Evolutionary conservation across 2,797 vertebrate species (phyloP).

Genomic region (Australoheros facetus): DNA sequence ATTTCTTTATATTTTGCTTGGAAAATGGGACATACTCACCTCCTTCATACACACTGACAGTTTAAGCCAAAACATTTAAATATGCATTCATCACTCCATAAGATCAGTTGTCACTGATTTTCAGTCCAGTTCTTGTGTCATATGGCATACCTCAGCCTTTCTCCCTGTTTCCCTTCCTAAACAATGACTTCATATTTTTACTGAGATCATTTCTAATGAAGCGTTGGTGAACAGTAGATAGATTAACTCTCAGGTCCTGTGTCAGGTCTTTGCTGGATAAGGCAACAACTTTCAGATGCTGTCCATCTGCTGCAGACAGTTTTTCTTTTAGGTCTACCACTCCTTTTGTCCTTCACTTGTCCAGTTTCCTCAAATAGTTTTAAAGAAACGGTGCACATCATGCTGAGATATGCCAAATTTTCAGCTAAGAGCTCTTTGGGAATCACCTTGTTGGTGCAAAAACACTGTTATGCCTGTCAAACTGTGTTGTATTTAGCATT

Average conservation of each 20-base stretch:
- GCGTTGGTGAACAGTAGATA: not conserved
- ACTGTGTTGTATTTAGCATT: not conserved
- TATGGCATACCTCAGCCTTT: not conserved
- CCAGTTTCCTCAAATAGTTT: not conserved
- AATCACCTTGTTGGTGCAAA: not conserved
- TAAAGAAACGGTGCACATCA: not conserved
- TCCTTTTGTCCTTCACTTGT: not conserved
- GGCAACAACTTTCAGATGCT: not conserved
- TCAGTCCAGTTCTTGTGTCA: not conserved
- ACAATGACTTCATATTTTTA: not conserved
- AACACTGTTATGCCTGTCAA: not conserved
- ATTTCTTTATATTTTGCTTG: not conserved
- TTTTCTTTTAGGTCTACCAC: not conserved
- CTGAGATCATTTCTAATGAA: not conserved
- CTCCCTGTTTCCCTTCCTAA: not conserved
- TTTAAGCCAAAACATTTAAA: not conserved
- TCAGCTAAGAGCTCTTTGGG: not conserved
- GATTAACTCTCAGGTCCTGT: not conserved
- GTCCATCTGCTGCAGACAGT: not conserved
- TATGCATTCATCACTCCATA: not conserved
- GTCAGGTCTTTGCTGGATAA: not conserved
- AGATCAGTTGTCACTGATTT: not conserved
- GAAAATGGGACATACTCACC: not conserved
- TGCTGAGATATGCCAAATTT: not conserved
- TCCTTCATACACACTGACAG: not conserved